Evolutionary conservation across 2,888 invertebrate genomes (phyloP).

Genomic region (Callinectes sapidus): DNA sequence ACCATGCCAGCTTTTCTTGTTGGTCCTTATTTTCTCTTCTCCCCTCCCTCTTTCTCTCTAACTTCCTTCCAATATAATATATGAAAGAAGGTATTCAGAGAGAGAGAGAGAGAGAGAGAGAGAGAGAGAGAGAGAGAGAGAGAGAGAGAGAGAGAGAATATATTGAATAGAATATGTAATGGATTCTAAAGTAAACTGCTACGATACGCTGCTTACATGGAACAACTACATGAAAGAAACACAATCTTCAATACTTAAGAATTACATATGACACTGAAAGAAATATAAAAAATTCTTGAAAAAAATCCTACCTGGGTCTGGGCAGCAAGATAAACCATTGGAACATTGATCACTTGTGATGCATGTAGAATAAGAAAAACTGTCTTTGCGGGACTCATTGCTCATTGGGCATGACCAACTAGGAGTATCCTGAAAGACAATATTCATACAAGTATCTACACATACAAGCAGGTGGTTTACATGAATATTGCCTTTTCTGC

Average conservation of each 20-base stretch:
- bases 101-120: too few relatives aligned
- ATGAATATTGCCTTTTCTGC: not conserved
- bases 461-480: not conserved
- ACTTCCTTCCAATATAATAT: too few relatives aligned
- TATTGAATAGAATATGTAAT: not conserved
- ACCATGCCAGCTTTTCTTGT: too few relatives aligned
- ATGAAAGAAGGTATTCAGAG: too few relatives aligned
- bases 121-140: not conserved
- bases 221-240: too few relatives aligned
- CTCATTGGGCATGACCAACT: not conserved
- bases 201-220: too few relatives aligned
- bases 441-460: not conserved
- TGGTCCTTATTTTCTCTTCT: too few relatives aligned
- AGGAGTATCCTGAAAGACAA: not conserved
- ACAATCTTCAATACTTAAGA: not conserved
- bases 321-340: constrained; percentile 41
- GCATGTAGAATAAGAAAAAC: constrained; percentile 44
- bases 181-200: too few relatives aligned
- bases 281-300: not conserved
- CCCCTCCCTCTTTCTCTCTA: too few relatives aligned
- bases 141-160: not conserved
- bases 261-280: not conserved
- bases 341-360: constrained; percentile 42
- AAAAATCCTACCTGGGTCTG: constrained; percentile 40
- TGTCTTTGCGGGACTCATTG: not conserved